A percentile compares a stretch with the other conserved stretches of the same genome.
Evolutionary conservation across 2,113 vertebrate species (phyloP).

Genomic region (Blennius ocellaris): DNA sequence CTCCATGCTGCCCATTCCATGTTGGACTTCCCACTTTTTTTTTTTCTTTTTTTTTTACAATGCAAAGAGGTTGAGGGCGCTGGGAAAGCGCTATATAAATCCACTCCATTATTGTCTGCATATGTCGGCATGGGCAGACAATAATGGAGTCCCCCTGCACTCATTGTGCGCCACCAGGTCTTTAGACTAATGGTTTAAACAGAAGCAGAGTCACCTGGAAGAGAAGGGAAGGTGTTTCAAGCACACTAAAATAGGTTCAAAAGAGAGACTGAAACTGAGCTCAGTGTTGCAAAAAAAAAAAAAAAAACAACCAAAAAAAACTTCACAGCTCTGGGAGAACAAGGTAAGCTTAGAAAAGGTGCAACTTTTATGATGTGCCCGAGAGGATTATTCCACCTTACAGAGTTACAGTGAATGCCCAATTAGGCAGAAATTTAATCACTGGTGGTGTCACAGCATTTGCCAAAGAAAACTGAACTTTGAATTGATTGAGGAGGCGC

Average conservation of each 20-base stretch:
- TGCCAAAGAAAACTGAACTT: constrained; percentile 35
- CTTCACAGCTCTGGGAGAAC: constrained; percentile 5
- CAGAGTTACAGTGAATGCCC: constrained; percentile 19
- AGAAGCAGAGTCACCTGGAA: constrained; percentile 63
- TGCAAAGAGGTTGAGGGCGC: constrained; percentile 53
- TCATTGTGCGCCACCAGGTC: constrained; percentile 45
- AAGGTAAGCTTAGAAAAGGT: constrained; percentile 51
- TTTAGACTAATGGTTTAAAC: constrained; percentile 71
- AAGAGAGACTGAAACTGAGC: constrained; percentile 19
- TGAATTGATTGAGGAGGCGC: constrained; percentile 27
- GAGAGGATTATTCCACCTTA: constrained; percentile 11
- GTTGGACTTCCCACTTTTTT: too few species aligned
- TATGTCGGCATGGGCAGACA: constrained; percentile 52
- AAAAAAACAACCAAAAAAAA: background rate
- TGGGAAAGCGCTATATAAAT: constrained; percentile 62
- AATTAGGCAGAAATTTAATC: constrained; percentile 50
- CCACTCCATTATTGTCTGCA: constrained; percentile 71
- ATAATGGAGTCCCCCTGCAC: constrained; percentile 51
- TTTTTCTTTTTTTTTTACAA: constrained; percentile 37
- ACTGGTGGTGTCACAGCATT: background rate
- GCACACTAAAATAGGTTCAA: background rate
- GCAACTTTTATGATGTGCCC: constrained; percentile 14
- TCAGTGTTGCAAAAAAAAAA: background rate
- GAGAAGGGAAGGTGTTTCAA: constrained; percentile 25
- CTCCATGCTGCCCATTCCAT: constrained; percentile 50